Conservation (phyloP, 2,797 vertebrate genomes). For the Platalea minor region DNA sequence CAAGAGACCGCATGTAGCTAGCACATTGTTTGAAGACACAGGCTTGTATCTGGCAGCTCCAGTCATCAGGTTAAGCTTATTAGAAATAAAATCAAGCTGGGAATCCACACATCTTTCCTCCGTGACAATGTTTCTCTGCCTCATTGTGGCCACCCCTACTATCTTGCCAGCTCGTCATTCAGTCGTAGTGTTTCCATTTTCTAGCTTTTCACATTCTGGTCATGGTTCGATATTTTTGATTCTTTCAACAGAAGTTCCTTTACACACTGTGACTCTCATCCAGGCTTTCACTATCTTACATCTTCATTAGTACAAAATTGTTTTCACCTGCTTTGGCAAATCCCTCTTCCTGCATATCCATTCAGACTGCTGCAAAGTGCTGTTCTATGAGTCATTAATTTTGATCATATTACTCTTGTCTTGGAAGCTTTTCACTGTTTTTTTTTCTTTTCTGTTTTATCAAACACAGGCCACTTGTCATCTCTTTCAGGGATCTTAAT, state of each 20-base stretch:
- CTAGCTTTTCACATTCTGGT: not conserved
- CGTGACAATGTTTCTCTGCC: not conserved
- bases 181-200: not conserved
- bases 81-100: not conserved
- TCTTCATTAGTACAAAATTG: not conserved
- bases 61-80: not conserved
- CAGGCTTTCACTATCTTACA: not conserved
- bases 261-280: not conserved
- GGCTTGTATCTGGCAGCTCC: not conserved
- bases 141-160: not conserved
- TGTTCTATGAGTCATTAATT: conserved; percentile 25
- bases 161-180: not conserved
- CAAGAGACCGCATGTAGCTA: not conserved
- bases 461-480: not conserved
- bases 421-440: not conserved
- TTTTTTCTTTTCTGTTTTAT: not conserved
- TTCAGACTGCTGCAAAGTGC: conserved; percentile 1
- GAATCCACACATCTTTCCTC: not conserved
- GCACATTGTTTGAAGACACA: not conserved
- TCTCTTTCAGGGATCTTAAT: not conserved
- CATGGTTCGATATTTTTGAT: not conserved
- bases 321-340: conserved; percentile 14
- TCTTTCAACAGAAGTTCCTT: not conserved
- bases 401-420: not conserved
- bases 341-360: not conserved